phyloP scores from a whole-genome alignment of 2,797 vertebrate species.

The Acipenser ruthenus region DNA sequence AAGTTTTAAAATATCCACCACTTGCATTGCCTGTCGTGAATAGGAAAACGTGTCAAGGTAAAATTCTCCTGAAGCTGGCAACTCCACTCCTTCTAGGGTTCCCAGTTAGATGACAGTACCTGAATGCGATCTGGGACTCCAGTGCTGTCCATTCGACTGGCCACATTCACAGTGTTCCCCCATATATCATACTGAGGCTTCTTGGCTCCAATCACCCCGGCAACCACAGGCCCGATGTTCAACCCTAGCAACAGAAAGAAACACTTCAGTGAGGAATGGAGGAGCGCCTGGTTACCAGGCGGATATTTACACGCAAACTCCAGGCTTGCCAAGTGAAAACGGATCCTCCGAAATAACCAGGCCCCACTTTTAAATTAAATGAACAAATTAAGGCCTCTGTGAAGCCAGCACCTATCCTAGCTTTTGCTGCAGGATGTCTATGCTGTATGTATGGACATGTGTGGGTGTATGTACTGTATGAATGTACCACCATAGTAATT shows the following conservation, averaged over 20 bases:
- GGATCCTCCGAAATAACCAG: no score
- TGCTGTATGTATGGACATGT: no score
- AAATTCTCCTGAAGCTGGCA: no score
- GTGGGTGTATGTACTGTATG: no score
- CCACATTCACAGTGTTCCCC: constrained; percentile 95
- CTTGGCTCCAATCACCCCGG: constrained; percentile 83
- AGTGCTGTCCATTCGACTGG: constrained; percentile 97
- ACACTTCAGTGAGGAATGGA: neutral
- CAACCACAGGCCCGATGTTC: constrained; percentile 89
- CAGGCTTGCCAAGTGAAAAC: neutral
- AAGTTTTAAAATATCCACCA: no score
- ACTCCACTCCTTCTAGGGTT: neutral
- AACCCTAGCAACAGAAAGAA: constrained; percentile 51
- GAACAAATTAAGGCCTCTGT: no score
- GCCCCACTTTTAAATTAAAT: no score
- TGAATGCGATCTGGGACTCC: constrained; percentile 91
- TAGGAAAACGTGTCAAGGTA: no score
- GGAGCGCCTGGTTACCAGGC: neutral
- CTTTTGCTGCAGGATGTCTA: no score
- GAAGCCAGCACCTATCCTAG: no score
- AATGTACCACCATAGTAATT: no score
- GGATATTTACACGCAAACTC: neutral
- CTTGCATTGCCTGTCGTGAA: no score
- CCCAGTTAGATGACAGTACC: constrained; percentile 44
- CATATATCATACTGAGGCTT: constrained; percentile 92